phyloP scores from a whole-genome alignment of 2,888 invertebrate genomes.

The Enchytraeus crypticus region DNA sequence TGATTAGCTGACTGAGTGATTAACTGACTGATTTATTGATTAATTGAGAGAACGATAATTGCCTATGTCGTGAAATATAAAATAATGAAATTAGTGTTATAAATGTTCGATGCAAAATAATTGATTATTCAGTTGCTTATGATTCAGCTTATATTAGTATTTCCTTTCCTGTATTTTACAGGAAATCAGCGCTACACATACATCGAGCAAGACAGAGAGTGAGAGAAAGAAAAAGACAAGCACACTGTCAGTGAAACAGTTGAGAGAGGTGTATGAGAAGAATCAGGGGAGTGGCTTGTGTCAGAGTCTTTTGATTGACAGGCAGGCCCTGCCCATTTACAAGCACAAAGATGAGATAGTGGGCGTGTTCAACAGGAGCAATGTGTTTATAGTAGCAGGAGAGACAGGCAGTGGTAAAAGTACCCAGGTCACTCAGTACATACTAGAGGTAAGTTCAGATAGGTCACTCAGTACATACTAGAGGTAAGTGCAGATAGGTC shows the following conservation, averaged over 20 bases:
- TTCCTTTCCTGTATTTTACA: too few relatives aligned
- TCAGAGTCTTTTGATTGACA: conserved; percentile 28
- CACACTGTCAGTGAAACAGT: neutral
- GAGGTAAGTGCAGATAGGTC: neutral
- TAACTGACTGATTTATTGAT: too few relatives aligned
- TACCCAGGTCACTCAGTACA: conserved; percentile 46
- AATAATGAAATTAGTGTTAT: too few relatives aligned
- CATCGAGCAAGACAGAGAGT: too few relatives aligned
- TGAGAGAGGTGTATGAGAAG: neutral
- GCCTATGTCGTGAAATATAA: too few relatives aligned
- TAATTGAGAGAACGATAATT: too few relatives aligned
- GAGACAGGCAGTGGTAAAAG: conserved; percentile 47
- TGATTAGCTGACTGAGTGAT: too few relatives aligned
- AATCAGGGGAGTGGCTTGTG: conserved; percentile 13
- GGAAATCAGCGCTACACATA: too few relatives aligned
- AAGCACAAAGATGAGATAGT: conserved; percentile 31
- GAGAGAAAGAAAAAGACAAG: too few relatives aligned
- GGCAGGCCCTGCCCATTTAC: conserved; percentile 39
- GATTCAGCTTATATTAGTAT: too few relatives aligned
- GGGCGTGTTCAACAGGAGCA: conserved; percentile 28
- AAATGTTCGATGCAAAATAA: too few relatives aligned
- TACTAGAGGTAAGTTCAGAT: conserved; percentile 36
- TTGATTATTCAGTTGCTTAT: too few relatives aligned
- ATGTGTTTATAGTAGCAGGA: conserved; percentile 41
- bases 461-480: neutral